Evolutionary conservation across 30 jellyfish, hydroid and myxozoan genomes (phyloP).

Genomic region (Aurelia sp.): DNA sequence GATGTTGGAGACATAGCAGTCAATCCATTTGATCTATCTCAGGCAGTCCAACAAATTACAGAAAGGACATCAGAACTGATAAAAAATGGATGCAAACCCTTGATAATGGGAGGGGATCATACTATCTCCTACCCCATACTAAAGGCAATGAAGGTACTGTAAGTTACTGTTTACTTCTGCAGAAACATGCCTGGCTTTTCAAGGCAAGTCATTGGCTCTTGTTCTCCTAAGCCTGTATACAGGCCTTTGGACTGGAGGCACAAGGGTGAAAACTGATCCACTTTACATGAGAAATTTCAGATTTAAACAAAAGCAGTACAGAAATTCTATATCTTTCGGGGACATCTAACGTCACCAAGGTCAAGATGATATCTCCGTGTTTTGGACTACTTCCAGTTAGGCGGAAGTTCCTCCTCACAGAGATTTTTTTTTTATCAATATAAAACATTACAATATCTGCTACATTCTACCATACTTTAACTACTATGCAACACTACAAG

Average conservation of each 20-base stretch:
- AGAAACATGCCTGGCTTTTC: background rate
- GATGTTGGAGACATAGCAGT: slow-evolving; percentile 77
- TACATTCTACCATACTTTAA: too few relatives aligned
- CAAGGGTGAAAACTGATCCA: background rate
- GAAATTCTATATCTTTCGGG: too few relatives aligned
- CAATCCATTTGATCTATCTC: slow-evolving; percentile 52
- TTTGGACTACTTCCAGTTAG: too few relatives aligned
- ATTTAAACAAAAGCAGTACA: too few relatives aligned
- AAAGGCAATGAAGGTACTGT: slow-evolving; percentile 80
- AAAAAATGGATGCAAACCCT: slow-evolving; percentile 57
- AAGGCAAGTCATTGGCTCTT: background rate
- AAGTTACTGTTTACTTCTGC: background rate
- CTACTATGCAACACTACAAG: too few relatives aligned
- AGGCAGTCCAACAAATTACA: slow-evolving; percentile 68
- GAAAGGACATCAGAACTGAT: slow-evolving; percentile 38
- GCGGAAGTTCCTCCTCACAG: too few relatives aligned
- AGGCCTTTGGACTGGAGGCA: background rate
- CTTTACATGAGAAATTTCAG: too few relatives aligned
- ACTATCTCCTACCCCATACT: slow-evolving; percentile 79
- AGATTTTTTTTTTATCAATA: too few relatives aligned
- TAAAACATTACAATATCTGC: too few relatives aligned
- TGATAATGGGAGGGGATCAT: slow-evolving; percentile 85
- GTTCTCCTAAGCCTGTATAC: background rate
- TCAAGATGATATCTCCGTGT: too few relatives aligned
- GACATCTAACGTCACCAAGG: too few relatives aligned